Percentiles rank a stretch among this genome's conserved stretches.
Conservation (phyloP, 2,888 invertebrate genomes). For the Heliconius sara region DNA sequence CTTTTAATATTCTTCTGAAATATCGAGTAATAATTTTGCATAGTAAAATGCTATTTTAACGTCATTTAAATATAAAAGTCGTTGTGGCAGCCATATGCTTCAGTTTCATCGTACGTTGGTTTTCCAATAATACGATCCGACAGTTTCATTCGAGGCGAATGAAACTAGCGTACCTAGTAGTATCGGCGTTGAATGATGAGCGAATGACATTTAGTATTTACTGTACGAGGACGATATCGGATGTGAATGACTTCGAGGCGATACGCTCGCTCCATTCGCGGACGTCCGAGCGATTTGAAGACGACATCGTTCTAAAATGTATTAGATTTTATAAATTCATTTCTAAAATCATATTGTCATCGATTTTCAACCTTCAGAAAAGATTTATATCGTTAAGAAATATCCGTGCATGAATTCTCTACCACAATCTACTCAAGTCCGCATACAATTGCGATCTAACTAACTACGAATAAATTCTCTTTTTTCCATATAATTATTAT, state of each 20-base stretch:
- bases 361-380: conserved; percentile 62
- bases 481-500: conserved; percentile 42
- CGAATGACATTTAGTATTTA: conserved; percentile 32
- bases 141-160: conserved; percentile 41
- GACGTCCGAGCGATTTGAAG: conserved; percentile 44
- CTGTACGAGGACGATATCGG: conserved; percentile 35
- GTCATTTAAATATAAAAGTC: conserved; percentile 38
- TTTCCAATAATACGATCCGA: conserved; percentile 47
- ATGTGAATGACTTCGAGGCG: conserved; percentile 31
- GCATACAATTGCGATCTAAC: conserved; percentile 48
- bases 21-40: conserved; percentile 30
- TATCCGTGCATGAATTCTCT: conserved; percentile 67
- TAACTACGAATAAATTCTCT: conserved; percentile 48
- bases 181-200: conserved; percentile 23
- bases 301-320: conserved; percentile 54
- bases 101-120: conserved; percentile 18
- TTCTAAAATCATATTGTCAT: conserved; percentile 71
- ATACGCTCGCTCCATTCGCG: conserved; percentile 45
- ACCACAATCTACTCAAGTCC: conserved; percentile 49
- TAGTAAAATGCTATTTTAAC: conserved; percentile 33
- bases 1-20: conserved; percentile 36
- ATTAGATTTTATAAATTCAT: conserved; percentile 59
- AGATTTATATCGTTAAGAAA: conserved; percentile 51
- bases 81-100: conserved; percentile 35
- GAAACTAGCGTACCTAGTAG: conserved; percentile 32